These are phyloP conservation scores for Acheta domesticus DNA, from an alignment of 2,888 invertebrate species.

Conservation along the genomic window DNA sequence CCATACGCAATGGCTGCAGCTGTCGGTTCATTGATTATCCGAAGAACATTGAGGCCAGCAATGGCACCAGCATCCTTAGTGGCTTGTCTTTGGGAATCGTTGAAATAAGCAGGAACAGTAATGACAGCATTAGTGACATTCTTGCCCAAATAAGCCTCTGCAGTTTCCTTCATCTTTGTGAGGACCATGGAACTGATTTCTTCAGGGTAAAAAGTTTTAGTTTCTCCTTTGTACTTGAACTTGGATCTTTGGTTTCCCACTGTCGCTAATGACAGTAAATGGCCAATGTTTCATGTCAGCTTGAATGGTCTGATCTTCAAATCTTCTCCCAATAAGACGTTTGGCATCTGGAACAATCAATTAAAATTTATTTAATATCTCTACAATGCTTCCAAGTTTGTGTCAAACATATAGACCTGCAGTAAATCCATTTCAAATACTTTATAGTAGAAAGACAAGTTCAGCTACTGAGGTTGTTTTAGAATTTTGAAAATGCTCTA, in stretches of 20 bases:
- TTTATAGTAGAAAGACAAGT: too few relatives aligned
- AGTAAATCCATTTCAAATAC: too few relatives aligned
- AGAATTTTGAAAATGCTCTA: too few relatives aligned
- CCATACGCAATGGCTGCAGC: constrained; percentile 55
- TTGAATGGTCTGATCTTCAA: constrained; percentile 84
- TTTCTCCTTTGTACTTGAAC: constrained; percentile 61
- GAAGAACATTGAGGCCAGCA: constrained; percentile 52
- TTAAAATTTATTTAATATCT: not conserved
- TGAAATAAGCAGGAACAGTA: constrained; percentile 64
- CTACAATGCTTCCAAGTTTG: not conserved
- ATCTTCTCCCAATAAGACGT: constrained; percentile 89
- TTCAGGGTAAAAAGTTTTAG: constrained; percentile 60
- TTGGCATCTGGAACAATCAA: constrained; percentile 48
- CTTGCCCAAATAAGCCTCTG: constrained; percentile 62
- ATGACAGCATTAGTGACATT: constrained; percentile 55
- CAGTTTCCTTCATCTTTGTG: constrained; percentile 58
- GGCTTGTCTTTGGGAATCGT: constrained; percentile 53
- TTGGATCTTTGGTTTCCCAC: constrained; percentile 52
- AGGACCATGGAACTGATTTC: constrained; percentile 62
- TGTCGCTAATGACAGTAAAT: constrained; percentile 51
- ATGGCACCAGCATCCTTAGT: constrained; percentile 60
- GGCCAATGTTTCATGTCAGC: constrained; percentile 66
- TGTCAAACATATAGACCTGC: too few relatives aligned
- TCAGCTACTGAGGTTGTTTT: too few relatives aligned
- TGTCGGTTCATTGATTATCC: constrained; percentile 55